These are phyloP conservation scores for Trilocha varians DNA, from an alignment of 2,888 invertebrate genomes.

Conservation along the genomic window DNA sequence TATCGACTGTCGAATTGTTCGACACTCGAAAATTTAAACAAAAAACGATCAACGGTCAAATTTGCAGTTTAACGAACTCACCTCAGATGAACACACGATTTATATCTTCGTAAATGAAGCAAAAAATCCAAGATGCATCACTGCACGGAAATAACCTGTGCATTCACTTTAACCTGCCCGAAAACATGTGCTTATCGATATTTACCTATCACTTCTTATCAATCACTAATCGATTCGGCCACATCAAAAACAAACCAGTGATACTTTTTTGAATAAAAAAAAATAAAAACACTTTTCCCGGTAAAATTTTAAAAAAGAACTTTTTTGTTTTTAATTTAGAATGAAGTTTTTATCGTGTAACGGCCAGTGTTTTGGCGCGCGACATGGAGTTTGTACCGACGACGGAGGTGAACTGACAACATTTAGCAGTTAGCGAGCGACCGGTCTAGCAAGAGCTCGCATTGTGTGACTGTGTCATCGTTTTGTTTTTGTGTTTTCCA, in stretches of 20 bases:
- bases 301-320: slow-evolving; percentile 9
- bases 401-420: slow-evolving; percentile 49
- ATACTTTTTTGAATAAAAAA: slow-evolving; percentile 1
- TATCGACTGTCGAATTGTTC: no score
- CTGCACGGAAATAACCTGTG: slow-evolving; percentile 35
- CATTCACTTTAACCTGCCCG: slow-evolving; percentile 18
- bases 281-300: slow-evolving; percentile 23
- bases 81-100: slow-evolving; percentile 55
- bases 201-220: slow-evolving; percentile 41
- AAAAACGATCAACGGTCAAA: neutral
- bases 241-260: neutral
- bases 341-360: slow-evolving; percentile 34
- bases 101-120: slow-evolving; percentile 38
- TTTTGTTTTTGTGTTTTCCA: slow-evolving; percentile 32
- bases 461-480: slow-evolving; percentile 39
- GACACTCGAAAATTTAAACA: neutral
- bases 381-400: slow-evolving; percentile 43
- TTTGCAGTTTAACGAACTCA: slow-evolving; percentile 32
- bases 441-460: slow-evolving; percentile 52
- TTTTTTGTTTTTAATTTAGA: slow-evolving; percentile 17
- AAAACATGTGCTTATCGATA: slow-evolving; percentile 38
- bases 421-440: slow-evolving; percentile 10
- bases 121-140: slow-evolving; percentile 48
- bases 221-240: slow-evolving; percentile 1
- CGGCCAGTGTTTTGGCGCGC: slow-evolving; percentile 24